These are phyloP conservation scores for Diadumene lineata DNA, from an alignment of 92 coral and sea anemone species.

Conservation along the genomic window DNA sequence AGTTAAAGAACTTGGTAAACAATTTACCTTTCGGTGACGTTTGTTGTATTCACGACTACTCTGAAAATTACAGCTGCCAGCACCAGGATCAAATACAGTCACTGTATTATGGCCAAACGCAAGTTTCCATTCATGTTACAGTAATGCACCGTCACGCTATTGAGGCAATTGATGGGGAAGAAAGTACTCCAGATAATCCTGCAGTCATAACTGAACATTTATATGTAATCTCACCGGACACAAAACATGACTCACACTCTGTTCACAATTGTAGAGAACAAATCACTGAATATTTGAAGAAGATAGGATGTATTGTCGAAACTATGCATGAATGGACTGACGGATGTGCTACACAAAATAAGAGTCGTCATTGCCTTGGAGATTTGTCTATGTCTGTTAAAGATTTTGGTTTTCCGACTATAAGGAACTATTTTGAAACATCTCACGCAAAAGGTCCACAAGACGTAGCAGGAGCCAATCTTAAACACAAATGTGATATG, in stretches of 20 bases:
- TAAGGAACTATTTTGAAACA: not conserved
- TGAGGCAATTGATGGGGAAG: conserved; percentile 2
- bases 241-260: conserved; percentile 43
- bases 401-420: not conserved
- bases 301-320: conserved; percentile 1
- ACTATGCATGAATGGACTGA: conserved; percentile 50
- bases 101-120: conserved; percentile 25
- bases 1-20: conserved; percentile 16
- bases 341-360: conserved; percentile 53
- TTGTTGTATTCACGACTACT: conserved; percentile 36
- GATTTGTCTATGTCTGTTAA: not conserved
- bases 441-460: not conserved
- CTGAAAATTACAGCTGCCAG: conserved; percentile 25
- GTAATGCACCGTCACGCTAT: conserved; percentile 50
- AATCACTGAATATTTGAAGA: conserved; percentile 20
- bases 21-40: conserved; percentile 16
- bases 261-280: conserved; percentile 17
- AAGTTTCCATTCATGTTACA: conserved; percentile 55
- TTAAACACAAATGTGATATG: not conserved
- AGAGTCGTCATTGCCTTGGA: conserved; percentile 34
- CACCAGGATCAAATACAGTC: conserved; percentile 40
- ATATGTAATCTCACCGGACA: conserved; percentile 37
- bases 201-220: conserved; percentile 32
- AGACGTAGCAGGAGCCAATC: not conserved
- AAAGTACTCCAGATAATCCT: conserved; percentile 12